phyloP scores from a whole-genome alignment of 1,140 invertebrate species.

The Zaprionus ornatus region DNA sequence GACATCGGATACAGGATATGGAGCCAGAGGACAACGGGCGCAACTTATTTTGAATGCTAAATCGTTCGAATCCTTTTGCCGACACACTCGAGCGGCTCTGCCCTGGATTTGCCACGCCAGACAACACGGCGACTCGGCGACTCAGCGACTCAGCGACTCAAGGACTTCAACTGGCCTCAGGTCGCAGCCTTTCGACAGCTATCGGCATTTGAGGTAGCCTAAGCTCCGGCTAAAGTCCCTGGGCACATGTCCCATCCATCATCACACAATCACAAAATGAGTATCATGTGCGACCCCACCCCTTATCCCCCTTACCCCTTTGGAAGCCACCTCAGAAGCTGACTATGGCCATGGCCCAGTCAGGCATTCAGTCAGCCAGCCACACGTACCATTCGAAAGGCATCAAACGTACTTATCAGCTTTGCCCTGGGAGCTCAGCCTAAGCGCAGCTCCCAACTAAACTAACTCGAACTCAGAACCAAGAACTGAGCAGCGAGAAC shows the following conservation, averaged over 20 bases:
- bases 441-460: conserved; percentile 40
- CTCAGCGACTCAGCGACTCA: neutral
- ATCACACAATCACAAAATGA: conserved; percentile 83
- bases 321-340: neutral
- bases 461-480: conserved; percentile 6
- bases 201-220: conserved; percentile 56
- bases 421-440: conserved; percentile 62
- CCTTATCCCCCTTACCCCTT: neutral
- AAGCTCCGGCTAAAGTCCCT: conserved; percentile 46
- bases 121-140: neutral
- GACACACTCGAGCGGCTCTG: conserved; percentile 68
- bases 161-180: conserved; percentile 28
- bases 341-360: conserved; percentile 41
- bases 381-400: conserved; percentile 78
- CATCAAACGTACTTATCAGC: conserved; percentile 82
- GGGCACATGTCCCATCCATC: conserved; percentile 75
- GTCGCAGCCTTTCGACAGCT: conserved; percentile 46
- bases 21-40: conserved; percentile 25
- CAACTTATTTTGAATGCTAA: conserved; percentile 79
- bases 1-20: conserved; percentile 9
- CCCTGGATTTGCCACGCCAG: conserved; percentile 63
- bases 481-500: neutral
- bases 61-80: conserved; percentile 76
- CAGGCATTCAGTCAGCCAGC: conserved; percentile 15
- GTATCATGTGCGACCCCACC: conserved; percentile 55